phyloP scores from a whole-genome alignment of 2,888 invertebrate genomes.

The Schizaphis graminum region DNA sequence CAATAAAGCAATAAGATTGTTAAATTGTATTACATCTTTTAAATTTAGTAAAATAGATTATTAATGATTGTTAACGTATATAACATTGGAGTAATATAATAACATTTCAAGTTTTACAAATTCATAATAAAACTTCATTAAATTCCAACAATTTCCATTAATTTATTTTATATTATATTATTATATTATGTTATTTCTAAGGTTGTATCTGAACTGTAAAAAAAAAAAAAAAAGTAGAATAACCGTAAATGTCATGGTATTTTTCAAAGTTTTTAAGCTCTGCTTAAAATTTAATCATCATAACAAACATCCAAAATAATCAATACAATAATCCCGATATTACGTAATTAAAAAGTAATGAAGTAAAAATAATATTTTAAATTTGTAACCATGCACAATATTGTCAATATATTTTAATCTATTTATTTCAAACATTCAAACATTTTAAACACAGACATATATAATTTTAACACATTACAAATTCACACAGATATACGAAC shows the following conservation, averaged over 20 bases:
- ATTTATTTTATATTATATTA: not conserved
- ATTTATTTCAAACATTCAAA: not conserved
- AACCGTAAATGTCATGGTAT: not conserved
- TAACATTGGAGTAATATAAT: not conserved
- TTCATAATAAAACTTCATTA: not conserved
- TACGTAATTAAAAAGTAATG: not conserved
- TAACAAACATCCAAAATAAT: not conserved
- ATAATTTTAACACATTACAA: not conserved
- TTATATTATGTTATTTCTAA: not conserved
- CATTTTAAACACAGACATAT: not conserved
- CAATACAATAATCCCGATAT: not conserved
- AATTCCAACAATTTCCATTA: not conserved
- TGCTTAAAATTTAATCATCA: not conserved
- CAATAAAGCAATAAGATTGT: not conserved
- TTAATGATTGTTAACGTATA: not conserved
- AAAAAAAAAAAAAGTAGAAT: not conserved
- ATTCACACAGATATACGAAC: not conserved
- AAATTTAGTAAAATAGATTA: not conserved
- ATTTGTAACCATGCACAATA: not conserved
- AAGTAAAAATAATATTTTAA: not conserved
- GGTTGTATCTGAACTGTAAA: not conserved
- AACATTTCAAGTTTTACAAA: too few relatives aligned
- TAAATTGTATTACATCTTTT: not conserved
- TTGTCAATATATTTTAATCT: not conserved
- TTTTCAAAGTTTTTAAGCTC: not conserved